A percentile compares a stretch with the other conserved stretches of the same genome.
Conservation (phyloP, 1,140 invertebrate species). For the Idris sp. region DNA sequence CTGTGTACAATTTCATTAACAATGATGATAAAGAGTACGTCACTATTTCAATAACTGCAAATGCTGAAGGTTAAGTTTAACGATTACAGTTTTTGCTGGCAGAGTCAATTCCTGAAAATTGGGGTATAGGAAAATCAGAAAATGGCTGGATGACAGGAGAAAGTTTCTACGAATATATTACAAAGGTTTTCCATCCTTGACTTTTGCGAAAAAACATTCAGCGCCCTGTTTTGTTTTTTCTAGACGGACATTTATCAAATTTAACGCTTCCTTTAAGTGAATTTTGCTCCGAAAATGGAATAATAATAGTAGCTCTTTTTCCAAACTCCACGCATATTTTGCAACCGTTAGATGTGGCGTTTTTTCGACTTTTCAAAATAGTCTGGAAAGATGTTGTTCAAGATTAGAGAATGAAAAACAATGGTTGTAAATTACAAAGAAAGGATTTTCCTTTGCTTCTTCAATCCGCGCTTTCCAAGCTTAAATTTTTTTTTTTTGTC, state of each 20-base stretch:
- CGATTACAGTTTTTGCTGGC: background rate
- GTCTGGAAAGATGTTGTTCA: background rate
- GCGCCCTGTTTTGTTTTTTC: background rate
- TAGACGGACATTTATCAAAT: background rate
- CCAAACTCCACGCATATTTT: constrained; percentile 1
- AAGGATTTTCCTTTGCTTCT: background rate
- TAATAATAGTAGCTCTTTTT: background rate
- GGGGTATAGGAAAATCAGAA: constrained; percentile 5
- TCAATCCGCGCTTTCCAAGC: background rate
- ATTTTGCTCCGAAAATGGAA: background rate
- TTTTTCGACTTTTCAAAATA: background rate
- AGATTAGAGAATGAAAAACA: background rate
- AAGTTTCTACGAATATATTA: background rate
- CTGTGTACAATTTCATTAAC: constrained; percentile 36
- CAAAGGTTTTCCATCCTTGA: constrained; percentile 3
- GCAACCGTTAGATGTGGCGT: constrained; percentile 1
- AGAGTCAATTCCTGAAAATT: background rate
- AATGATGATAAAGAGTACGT: constrained; percentile 65
- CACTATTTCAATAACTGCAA: constrained; percentile 64
- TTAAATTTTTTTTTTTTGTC: no score
- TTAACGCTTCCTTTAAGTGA: background rate
- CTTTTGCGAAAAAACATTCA: background rate
- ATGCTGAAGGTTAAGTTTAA: constrained; percentile 21
- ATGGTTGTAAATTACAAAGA: background rate
- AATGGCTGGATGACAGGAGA: constrained; percentile 7